Evolutionary conservation across 2,888 invertebrate species (phyloP), one percentile per base, ranked within the genome.

Genomic region (Tanypteryx hageni): DNA sequence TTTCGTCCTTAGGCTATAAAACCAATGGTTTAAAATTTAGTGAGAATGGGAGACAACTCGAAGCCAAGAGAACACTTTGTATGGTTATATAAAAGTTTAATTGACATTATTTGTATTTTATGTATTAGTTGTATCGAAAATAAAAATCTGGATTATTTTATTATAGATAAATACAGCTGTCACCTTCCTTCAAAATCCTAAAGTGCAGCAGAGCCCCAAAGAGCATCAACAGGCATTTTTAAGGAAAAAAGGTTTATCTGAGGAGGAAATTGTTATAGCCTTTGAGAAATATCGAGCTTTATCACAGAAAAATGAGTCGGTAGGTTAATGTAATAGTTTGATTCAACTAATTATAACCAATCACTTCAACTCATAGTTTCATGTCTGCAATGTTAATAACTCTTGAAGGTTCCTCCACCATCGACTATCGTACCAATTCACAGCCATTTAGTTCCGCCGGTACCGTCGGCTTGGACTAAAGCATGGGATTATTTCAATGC

Each of bases 161-260:
- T 95, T 96, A 56, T 95, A 98, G 98, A 97, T 98, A 93, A 96
- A 96, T 93, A 98, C 98, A 18, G 98, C 98, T 9, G 96, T 98
- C 5, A 98, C 97, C 94, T 98, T 98, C 95, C 95, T 98, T 92
- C 97, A 97, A 95, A 98, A 98, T 95, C 97, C 97, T n/a, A 98
- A 97, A 95, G 98, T 98, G 3, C 96, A 96, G 92, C 96, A 96
- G 93, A 98, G 97, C 94, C 97, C 98, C 0, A 94, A 97, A 92
- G 96, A 96, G 92, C 97, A 98, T 94, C 98, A 98, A 94, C 97
- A 98, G 94, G 96, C 97, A 93, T 98, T 98, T 95, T 96, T 98
- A 2, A 96, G 96, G 93, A 96, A 96, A 94, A 98, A 98, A 95
- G 98, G 98, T 85, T 95, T 98, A 0, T 97, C 97, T 0, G 97